Conservation (phyloP, 2,113 vertebrate species). For the Alosa alosa region DNA sequence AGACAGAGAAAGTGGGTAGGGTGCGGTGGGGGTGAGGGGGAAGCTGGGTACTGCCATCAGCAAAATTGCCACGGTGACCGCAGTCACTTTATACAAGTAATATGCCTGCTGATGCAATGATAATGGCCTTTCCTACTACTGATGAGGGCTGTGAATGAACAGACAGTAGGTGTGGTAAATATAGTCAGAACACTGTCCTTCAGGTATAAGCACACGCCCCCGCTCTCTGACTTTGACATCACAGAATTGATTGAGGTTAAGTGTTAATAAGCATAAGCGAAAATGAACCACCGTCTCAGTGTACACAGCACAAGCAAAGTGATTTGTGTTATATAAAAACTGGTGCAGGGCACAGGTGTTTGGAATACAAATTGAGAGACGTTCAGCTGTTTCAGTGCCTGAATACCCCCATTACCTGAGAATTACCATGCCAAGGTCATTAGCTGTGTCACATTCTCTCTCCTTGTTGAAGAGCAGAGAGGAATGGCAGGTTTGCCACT, state of each 20-base stretch:
- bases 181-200: slow-evolving; percentile 45
- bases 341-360: slow-evolving; percentile 40
- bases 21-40: neutral
- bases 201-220: slow-evolving; percentile 8
- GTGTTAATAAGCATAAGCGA: slow-evolving; percentile 51
- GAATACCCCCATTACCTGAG: slow-evolving; percentile 50
- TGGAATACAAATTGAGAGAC: slow-evolving; percentile 62
- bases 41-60: slow-evolving; percentile 68
- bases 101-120: slow-evolving; percentile 56
- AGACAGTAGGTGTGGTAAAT: slow-evolving; percentile 4
- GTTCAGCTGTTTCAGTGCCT: slow-evolving; percentile 37
- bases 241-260: slow-evolving; percentile 41
- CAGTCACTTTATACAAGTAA: slow-evolving; percentile 57
- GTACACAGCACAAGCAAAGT: slow-evolving; percentile 37
- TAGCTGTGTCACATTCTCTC: slow-evolving; percentile 54
- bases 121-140: slow-evolving; percentile 50
- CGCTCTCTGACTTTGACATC: neutral
- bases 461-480: slow-evolving; percentile 39
- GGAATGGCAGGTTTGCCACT: slow-evolving; percentile 38
- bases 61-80: slow-evolving; percentile 55
- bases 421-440: slow-evolving; percentile 62
- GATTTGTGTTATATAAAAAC: slow-evolving; percentile 40
- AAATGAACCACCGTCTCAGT: slow-evolving; percentile 37
- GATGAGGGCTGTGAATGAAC: slow-evolving; percentile 31
- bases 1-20: slow-evolving; percentile 40